These are phyloP conservation scores for Polypedilum pembai DNA, from an alignment of 1,140 invertebrate species.

Conservation along the genomic window DNA sequence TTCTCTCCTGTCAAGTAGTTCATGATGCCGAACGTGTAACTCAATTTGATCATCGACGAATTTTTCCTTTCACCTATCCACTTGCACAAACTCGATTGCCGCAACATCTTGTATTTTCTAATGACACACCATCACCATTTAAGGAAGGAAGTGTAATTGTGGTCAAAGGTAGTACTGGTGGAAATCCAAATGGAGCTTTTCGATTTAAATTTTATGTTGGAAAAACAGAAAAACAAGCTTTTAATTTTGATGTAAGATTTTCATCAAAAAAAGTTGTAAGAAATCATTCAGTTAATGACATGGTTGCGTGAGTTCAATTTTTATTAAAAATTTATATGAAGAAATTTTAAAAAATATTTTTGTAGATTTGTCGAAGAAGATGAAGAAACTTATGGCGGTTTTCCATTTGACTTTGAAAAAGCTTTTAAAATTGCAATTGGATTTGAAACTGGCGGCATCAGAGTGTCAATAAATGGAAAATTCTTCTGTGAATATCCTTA, in stretches of 20 bases:
- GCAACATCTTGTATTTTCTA: neutral
- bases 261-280: neutral
- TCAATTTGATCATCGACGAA: constrained; percentile 20
- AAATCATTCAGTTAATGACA: neutral
- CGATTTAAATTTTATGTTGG: constrained; percentile 9
- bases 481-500: constrained; percentile 25
- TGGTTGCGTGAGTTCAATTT: neutral
- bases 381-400: constrained; percentile 1
- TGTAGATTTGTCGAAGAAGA: neutral
- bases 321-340: neutral
- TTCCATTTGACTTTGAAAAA: constrained; percentile 21
- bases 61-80: constrained; percentile 10
- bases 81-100: neutral
- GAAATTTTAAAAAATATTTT: neutral
- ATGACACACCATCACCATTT: neutral
- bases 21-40: neutral
- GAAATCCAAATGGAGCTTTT: constrained; percentile 21
- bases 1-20: neutral
- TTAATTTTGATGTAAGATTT: constrained; percentile 19
- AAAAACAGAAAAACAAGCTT: neutral
- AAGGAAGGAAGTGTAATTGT: neutral
- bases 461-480: constrained; percentile 19
- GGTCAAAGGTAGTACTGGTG: neutral
- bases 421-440: neutral
- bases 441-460: neutral